A percentile compares a stretch with the other conserved stretches of the same genome.
phyloP scores from a whole-genome alignment of 1,140 invertebrate species.

The Formica exsecta region DNA sequence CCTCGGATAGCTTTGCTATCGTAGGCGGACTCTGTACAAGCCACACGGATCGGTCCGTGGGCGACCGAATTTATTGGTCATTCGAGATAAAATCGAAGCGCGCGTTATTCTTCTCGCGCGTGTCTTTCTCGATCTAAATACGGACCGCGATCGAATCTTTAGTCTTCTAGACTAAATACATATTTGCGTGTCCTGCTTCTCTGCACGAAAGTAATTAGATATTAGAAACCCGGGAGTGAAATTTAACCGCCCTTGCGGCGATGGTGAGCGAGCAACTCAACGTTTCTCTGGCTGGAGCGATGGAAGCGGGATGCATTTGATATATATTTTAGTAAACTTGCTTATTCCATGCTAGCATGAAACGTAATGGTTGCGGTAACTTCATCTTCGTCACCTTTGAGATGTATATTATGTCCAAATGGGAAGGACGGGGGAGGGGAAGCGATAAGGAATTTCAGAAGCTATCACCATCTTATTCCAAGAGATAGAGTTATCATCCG shows the following conservation, averaged over 20 bases:
- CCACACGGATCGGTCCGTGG: neutral
- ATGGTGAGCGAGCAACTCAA: slow-evolving; percentile 5
- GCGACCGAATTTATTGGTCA: slow-evolving; percentile 63
- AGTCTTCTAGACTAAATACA: slow-evolving; percentile 26
- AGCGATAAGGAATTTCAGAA: neutral
- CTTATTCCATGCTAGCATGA: neutral
- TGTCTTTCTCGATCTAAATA: slow-evolving; percentile 28
- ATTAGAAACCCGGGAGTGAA: slow-evolving; percentile 48
- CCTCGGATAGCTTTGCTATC: neutral
- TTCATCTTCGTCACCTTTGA: neutral
- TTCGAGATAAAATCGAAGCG: slow-evolving; percentile 60
- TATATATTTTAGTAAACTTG: neutral
- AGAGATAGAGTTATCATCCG: neutral
- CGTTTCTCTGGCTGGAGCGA: neutral
- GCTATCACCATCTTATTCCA: neutral
- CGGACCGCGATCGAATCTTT: slow-evolving; percentile 18
- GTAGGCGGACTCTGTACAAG: neutral
- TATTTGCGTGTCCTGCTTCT: neutral
- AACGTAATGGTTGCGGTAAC: neutral
- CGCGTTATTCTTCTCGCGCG: neutral
- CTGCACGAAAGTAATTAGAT: slow-evolving; percentile 41
- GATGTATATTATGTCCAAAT: too few relatives aligned
- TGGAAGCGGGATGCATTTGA: neutral
- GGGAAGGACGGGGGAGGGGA: too few relatives aligned
- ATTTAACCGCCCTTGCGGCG: neutral